Evolutionary conservation across 2,888 invertebrate species (phyloP), one percentile per base, ranked within the genome.

Genomic region (Melanotus villosus): DNA sequence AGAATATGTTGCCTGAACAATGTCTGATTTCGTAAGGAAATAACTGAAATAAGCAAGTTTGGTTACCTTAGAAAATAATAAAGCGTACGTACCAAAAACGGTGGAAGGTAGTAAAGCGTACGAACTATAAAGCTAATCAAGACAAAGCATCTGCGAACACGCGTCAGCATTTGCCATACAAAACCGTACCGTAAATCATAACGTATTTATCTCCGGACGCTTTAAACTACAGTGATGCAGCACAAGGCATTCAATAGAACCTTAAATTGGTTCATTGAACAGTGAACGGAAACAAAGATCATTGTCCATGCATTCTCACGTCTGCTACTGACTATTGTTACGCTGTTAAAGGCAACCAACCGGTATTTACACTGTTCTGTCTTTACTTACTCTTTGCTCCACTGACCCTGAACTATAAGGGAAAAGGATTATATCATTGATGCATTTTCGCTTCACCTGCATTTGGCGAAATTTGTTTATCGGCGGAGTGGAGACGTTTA

Each of bases 211-310:
- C 52, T 52, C 12, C n/a, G n/a, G 47, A 47, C 47, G 47, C 10
- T 47, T 26, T 47, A 32, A 52, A 52, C 16, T 32, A 12, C n/a
- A 30, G 9, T 52, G 52, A 32, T 30, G 52, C 30, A 18, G 52
- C 52, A 52, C 52, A 52, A 52, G 52, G 32, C 32, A 32, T n/a
- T 52, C 9, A 52, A 52, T 52, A 18, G 32, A 52, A 18, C 26
- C 30, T 64, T 41, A 41, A 63, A 65, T 70, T 70, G 66, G 66
- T 59, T 70, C 65, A 66, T 70, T 70, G 70, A 70, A 70, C 66
- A 66, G 45, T 65, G 58, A 69, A 69, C 60, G 56, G 69, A 63
- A 70, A 70, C 70, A 70, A 63, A 66, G 65, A 70, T 70, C 70
- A 62, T 66, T 70, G 60, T 54, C 70, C 63, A 62, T 56, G 62